Evolutionary conservation across 2,888 invertebrate species (phyloP).

Genomic region (Troides aeacus): DNA sequence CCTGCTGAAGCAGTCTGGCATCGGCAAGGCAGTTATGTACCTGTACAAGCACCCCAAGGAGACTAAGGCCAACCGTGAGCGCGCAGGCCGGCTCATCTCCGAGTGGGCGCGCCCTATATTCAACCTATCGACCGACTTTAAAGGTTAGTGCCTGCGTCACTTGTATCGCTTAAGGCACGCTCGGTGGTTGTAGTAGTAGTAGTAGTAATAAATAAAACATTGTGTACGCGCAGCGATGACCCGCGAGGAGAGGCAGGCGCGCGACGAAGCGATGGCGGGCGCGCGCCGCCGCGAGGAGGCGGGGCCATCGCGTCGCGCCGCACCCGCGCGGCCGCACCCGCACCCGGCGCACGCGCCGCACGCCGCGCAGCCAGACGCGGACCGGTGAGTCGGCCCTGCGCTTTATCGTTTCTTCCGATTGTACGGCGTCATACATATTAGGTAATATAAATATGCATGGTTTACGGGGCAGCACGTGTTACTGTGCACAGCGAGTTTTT

Average conservation of each 20-base stretch:
- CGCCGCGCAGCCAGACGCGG: slow-evolving; percentile 33
- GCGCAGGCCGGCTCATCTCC: slow-evolving; percentile 94
- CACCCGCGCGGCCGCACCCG: slow-evolving; percentile 31
- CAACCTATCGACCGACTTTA: slow-evolving; percentile 84
- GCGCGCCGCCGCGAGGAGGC: slow-evolving; percentile 67
- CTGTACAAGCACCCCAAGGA: slow-evolving; percentile 99
- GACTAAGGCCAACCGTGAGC: slow-evolving; percentile 93
- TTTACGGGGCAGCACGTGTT: too few species aligned
- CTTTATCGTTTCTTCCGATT: too few species aligned
- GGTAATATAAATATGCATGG: too few species aligned
- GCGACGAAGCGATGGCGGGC: slow-evolving; percentile 91
- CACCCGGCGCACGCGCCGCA: slow-evolving; percentile 49
- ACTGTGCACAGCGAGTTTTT: too few species aligned
- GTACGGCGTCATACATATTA: too few species aligned
- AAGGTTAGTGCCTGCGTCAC: slow-evolving; percentile 39
- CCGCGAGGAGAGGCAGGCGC: slow-evolving; percentile 95
- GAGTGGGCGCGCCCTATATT: slow-evolving; percentile 99
- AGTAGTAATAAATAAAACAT: neutral
- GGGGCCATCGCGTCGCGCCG: slow-evolving; percentile 28
- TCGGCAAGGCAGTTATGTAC: slow-evolving; percentile 99
- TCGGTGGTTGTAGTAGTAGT: too few species aligned
- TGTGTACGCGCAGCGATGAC: slow-evolving; percentile 83
- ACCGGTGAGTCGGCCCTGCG: slow-evolving; percentile 3
- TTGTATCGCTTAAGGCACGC: too few species aligned
- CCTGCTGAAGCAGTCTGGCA: slow-evolving; percentile 95